A percentile compares a stretch with the other conserved stretches of the same genome.
phyloP scores from a whole-genome alignment of 1,140 invertebrate genomes.

The Leptonema lineaticorne region DNA sequence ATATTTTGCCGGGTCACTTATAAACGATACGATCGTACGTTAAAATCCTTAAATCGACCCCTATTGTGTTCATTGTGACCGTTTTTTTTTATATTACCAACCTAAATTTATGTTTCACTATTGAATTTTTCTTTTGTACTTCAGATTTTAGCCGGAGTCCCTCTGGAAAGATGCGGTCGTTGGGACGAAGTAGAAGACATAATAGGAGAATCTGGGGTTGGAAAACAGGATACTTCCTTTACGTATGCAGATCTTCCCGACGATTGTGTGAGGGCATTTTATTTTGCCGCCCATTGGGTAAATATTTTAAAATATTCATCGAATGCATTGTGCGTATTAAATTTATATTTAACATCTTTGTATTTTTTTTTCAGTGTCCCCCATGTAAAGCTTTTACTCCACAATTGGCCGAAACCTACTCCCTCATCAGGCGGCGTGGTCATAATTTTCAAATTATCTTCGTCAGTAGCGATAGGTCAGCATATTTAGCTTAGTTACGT shows the following conservation, averaged over 20 bases:
- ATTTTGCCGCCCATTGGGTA: constrained; percentile 79
- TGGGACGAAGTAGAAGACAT: constrained; percentile 5
- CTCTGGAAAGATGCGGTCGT: constrained; percentile 29
- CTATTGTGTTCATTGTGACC: too few relatives aligned
- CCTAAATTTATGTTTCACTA: too few relatives aligned
- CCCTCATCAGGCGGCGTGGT: constrained; percentile 63
- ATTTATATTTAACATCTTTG: neutral
- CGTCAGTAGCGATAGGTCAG: constrained; percentile 73
- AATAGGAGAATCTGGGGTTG: neutral
- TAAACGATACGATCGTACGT: neutral
- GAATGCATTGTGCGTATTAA: neutral
- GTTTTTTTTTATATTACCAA: too few relatives aligned
- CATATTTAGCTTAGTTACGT: too few relatives aligned
- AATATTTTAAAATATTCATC: constrained; percentile 35
- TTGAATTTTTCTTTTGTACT: neutral
- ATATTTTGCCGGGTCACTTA: neutral
- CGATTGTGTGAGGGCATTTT: constrained; percentile 65
- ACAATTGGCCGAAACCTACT: constrained; percentile 67
- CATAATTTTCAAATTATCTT: constrained; percentile 73
- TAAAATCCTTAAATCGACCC: neutral
- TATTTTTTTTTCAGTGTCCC: constrained; percentile 63
- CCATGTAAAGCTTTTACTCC: constrained; percentile 78
- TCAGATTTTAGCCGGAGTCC: constrained; percentile 32
- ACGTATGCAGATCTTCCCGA: constrained; percentile 55
- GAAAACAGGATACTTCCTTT: constrained; percentile 36